Evolutionary conservation across 2,888 invertebrate genomes (phyloP).

Genomic region (Caenorhabditis sinica): DNA sequence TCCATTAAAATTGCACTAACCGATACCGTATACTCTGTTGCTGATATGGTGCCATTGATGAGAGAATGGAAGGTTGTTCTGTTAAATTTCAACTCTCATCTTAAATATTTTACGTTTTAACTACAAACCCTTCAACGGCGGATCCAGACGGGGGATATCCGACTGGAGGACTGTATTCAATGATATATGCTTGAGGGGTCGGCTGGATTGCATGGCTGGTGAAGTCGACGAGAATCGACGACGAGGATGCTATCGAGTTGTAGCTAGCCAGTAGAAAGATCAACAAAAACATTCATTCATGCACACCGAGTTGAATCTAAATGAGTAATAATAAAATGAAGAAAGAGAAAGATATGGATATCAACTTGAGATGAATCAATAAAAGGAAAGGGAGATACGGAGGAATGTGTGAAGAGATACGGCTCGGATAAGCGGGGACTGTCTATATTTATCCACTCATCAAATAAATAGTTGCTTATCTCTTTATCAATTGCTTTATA

Average conservation of each 20-base stretch:
- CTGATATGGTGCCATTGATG: constrained; percentile 79
- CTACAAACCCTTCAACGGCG: constrained; percentile 62
- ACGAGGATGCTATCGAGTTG: constrained; percentile 64
- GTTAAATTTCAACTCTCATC: neutral
- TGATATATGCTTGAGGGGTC: constrained; percentile 69
- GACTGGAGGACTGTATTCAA: constrained; percentile 79
- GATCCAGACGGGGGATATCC: constrained; percentile 74
- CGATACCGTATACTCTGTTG: constrained; percentile 79
- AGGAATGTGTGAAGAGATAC: constrained; percentile 50
- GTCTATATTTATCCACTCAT: constrained; percentile 59
- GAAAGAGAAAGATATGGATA: neutral
- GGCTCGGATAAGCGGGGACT: constrained; percentile 18
- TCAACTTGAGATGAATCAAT: constrained; percentile 21
- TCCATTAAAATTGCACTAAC: constrained; percentile 76
- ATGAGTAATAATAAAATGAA: neutral
- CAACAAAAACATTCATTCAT: constrained; percentile 71
- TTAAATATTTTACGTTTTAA: neutral
- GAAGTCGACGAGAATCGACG: constrained; percentile 78
- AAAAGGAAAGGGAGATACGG: constrained; percentile 20
- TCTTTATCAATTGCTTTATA: constrained; percentile 28
- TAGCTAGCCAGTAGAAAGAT: constrained; percentile 68
- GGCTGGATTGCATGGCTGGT: constrained; percentile 68
- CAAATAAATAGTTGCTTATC: constrained; percentile 57
- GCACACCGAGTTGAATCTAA: constrained; percentile 56
- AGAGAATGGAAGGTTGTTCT: constrained; percentile 70